Percentiles rank a stretch among this genome's conserved stretches.
Evolutionary conservation across 2,113 vertebrate genomes (phyloP).

Genomic region (Corythaixoides concolor): DNA sequence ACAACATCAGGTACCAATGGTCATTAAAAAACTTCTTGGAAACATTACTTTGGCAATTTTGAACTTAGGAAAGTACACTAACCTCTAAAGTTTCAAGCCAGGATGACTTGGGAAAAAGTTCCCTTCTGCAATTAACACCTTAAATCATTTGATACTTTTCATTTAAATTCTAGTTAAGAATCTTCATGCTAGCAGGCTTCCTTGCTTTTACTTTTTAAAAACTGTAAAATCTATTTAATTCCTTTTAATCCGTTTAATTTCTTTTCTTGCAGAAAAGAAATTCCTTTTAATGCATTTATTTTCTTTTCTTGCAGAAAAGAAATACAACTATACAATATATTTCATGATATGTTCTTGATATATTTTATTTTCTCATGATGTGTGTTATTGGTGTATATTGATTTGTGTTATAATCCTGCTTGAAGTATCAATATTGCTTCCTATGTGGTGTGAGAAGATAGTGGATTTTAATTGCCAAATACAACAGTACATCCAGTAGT

Average conservation of each 20-base stretch:
- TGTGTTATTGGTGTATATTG: neutral
- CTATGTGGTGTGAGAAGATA: neutral
- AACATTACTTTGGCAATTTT: neutral
- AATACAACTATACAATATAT: neutral
- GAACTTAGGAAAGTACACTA: neutral
- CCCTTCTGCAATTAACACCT: neutral
- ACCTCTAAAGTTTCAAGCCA: neutral
- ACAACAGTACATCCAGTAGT: neutral
- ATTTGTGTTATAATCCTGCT: neutral
- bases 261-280: too few species aligned
- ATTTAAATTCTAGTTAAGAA: neutral
- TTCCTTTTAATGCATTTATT: too few species aligned
- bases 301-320: neutral
- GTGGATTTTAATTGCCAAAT: neutral
- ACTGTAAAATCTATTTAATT: neutral
- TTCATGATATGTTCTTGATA: neutral
- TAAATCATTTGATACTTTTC: neutral
- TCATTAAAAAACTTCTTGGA: neutral
- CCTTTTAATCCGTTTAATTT: neutral
- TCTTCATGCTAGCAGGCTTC: neutral
- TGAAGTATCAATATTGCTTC: neutral
- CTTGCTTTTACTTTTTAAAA: neutral
- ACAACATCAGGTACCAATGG: neutral
- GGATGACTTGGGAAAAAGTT: neutral
- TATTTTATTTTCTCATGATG: neutral